Evolutionary conservation across 1,140 invertebrate genomes (phyloP).

Genomic region (Aphaenogaster ashmeadi): DNA sequence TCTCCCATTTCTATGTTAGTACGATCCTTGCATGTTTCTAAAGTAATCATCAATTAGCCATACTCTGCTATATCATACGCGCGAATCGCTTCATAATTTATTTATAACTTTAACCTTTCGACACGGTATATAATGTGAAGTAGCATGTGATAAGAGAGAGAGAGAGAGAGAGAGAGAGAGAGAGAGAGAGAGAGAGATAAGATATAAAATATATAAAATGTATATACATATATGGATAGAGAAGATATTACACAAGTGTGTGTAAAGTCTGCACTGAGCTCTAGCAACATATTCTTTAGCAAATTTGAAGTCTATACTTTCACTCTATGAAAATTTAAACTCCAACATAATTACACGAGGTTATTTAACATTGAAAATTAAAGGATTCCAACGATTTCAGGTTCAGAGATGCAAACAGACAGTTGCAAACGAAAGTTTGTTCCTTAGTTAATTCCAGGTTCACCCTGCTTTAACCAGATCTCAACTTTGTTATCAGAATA

Average conservation of each 20-base stretch:
- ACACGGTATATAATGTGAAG: not conserved
- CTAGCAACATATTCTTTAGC: not conserved
- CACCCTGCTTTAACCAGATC: slow-evolving; percentile 4
- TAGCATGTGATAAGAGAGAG: not conserved
- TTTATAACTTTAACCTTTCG: slow-evolving; percentile 52
- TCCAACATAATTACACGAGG: not conserved
- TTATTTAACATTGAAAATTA: slow-evolving; percentile 31
- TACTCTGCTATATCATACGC: slow-evolving; percentile 6
- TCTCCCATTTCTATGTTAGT: not conserved
- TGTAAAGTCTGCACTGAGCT: not conserved
- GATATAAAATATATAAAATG: no score
- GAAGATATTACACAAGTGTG: not conserved
- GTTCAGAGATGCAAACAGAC: slow-evolving; percentile 18
- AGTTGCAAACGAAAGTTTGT: slow-evolving; percentile 40
- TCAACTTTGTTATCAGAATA: not conserved
- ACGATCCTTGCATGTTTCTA: not conserved
- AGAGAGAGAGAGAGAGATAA: not conserved
- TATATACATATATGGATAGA: not conserved
- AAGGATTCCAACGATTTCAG: not conserved
- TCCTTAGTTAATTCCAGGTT: slow-evolving; percentile 25
- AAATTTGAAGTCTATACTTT: slow-evolving; percentile 12
- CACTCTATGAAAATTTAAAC: not conserved
- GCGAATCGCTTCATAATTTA: slow-evolving; percentile 27
- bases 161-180: not conserved
- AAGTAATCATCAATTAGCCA: slow-evolving; percentile 26